These are phyloP conservation scores for Alentia gelatinosa DNA, from an alignment of 2,888 invertebrate species.

Conservation along the genomic window DNA sequence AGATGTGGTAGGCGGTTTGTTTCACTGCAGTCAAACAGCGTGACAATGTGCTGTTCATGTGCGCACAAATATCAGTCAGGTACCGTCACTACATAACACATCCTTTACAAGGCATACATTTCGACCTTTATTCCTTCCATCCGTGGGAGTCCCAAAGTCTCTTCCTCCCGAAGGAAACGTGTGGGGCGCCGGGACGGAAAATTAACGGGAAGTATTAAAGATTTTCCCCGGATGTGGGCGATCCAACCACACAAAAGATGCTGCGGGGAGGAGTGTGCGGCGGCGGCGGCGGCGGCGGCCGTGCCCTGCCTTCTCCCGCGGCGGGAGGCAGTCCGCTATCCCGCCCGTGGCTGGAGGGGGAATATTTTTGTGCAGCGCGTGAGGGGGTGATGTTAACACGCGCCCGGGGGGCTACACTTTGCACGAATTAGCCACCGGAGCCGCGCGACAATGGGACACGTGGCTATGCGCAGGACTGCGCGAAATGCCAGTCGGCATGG, in stretches of 20 bases:
- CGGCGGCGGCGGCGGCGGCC: neutral
- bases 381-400: conserved; percentile 27
- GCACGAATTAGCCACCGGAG: conserved; percentile 16
- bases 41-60: too few species aligned
- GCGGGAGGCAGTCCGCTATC: neutral
- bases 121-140: too few species aligned
- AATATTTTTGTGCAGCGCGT: neutral
- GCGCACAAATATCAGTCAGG: too few species aligned
- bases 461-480: neutral
- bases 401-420: conserved; percentile 32
- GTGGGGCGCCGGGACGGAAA: neutral
- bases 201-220: conserved; percentile 39
- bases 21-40: too few species aligned
- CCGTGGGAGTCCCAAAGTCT: too few species aligned
- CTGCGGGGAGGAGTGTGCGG: neutral
- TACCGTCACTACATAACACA: too few species aligned
- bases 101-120: too few species aligned
- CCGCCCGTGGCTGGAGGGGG: neutral
- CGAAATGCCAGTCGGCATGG: neutral
- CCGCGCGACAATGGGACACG: neutral
- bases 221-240: conserved; percentile 20
- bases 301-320: neutral
- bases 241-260: neutral
- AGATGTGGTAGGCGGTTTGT: too few species aligned
- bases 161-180: neutral